phyloP scores from a whole-genome alignment of 1,140 invertebrate species.

The Gonioctena quinquepunctata region DNA sequence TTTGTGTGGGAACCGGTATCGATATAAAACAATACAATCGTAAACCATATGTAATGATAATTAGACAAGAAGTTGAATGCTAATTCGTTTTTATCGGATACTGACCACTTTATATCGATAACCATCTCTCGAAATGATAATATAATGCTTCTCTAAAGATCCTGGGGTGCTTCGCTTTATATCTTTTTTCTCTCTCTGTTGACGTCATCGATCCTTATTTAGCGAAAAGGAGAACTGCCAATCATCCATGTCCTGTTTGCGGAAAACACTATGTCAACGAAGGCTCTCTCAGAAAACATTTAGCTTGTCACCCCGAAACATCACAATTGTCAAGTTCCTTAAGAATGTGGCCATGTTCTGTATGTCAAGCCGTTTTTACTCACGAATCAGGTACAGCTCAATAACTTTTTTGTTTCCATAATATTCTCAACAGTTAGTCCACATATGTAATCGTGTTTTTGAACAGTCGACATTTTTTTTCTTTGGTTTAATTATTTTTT shows the following conservation, averaged over 20 bases:
- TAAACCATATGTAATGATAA: too few relatives aligned
- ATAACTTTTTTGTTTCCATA: conserved; percentile 6
- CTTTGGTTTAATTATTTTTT: background rate
- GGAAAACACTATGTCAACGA: conserved; percentile 95
- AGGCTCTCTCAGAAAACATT: conserved; percentile 87
- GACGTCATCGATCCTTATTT: conserved; percentile 71
- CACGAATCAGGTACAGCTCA: conserved; percentile 81
- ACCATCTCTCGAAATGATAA: background rate
- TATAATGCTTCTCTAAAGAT: conserved; percentile 34
- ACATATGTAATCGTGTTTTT: conserved; percentile 21
- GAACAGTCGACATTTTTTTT: conserved; percentile 5
- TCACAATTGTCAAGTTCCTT: conserved; percentile 82
- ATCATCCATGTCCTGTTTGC: conserved; percentile 92
- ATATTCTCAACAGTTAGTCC: conserved; percentile 23
- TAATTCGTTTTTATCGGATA: too few relatives aligned
- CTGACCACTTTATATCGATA: conserved; percentile 6
- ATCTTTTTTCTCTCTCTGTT: conserved; percentile 56
- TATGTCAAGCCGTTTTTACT: conserved; percentile 91
- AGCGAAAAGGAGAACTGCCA: conserved; percentile 89
- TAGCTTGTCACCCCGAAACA: conserved; percentile 90
- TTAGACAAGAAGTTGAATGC: too few relatives aligned
- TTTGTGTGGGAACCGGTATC: background rate
- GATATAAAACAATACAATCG: too few relatives aligned
- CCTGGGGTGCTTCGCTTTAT: conserved; percentile 57
- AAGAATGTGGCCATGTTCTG: conserved; percentile 92